Conservation (phyloP, 2,888 invertebrate species). For the Elmis aenea region DNA sequence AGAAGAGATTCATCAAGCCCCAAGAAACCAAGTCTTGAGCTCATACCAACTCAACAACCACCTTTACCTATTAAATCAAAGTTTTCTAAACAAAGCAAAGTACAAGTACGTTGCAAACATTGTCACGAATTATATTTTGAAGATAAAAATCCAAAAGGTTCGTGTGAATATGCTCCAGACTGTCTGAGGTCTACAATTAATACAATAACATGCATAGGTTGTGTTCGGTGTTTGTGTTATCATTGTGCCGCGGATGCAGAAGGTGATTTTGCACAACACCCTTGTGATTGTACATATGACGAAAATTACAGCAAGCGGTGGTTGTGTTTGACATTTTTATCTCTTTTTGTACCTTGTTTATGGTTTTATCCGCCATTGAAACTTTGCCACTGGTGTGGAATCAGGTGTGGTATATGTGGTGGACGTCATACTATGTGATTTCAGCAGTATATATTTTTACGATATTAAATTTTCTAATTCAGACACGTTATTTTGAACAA, state of each 20-base stretch:
- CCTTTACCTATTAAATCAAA: constrained; percentile 48
- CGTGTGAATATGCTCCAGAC: constrained; percentile 85
- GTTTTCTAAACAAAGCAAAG: constrained; percentile 34
- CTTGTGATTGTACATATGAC: constrained; percentile 75
- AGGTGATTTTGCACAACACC: constrained; percentile 79
- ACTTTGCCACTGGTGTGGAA: constrained; percentile 77
- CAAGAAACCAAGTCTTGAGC: constrained; percentile 60
- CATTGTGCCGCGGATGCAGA: constrained; percentile 91
- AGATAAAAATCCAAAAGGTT: constrained; percentile 80
- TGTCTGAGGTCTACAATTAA: constrained; percentile 74
- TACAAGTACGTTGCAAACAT: constrained; percentile 56
- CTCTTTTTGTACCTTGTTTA: constrained; percentile 85
- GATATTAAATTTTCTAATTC: too few species aligned
- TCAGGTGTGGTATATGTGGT: constrained; percentile 76
- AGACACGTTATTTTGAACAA: not conserved
- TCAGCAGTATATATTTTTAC: constrained; percentile 33
- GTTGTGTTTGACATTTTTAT: constrained; percentile 79
- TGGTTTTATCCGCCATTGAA: constrained; percentile 90
- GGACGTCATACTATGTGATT: constrained; percentile 62
- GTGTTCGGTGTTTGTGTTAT: constrained; percentile 85
- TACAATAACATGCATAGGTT: constrained; percentile 70
- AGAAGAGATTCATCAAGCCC: constrained; percentile 54
- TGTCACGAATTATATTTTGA: constrained; percentile 78
- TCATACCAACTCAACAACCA: constrained; percentile 50
- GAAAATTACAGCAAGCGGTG: constrained; percentile 76